phyloP scores from a whole-genome alignment of 2,797 vertebrate species.

The Urophycis tenuis region DNA sequence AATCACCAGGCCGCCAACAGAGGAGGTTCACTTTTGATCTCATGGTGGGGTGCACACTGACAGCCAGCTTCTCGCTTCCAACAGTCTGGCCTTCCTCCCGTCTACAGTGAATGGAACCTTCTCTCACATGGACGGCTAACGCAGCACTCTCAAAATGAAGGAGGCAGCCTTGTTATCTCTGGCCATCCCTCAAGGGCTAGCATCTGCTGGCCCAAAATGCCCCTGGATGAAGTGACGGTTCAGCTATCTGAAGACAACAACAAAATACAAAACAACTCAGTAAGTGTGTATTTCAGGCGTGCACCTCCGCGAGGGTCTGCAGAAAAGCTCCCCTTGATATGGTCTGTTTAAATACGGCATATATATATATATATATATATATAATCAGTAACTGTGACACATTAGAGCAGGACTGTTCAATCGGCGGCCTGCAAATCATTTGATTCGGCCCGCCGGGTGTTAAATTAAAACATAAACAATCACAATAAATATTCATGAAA shows the following conservation, averaged over 20 bases:
- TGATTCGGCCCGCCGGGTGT: too few species aligned
- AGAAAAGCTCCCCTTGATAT: not conserved
- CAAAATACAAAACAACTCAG: not conserved
- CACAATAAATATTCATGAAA: too few species aligned
- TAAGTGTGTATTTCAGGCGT: not conserved
- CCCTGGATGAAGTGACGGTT: slow-evolving; percentile 26
- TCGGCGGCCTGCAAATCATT: too few species aligned
- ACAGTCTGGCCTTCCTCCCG: not conserved
- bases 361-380: too few species aligned
- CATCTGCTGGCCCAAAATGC: slow-evolving; percentile 39
- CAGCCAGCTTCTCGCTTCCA: too few species aligned
- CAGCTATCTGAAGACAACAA: slow-evolving; percentile 19
- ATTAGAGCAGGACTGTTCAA: too few species aligned
- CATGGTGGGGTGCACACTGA: not conserved
- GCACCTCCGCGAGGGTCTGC: not conserved
- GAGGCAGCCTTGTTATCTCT: slow-evolving; percentile 13
- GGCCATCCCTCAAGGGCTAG: slow-evolving; percentile 25
- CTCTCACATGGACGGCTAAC: slow-evolving; percentile 20
- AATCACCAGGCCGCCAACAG: not conserved
- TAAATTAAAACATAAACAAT: too few species aligned
- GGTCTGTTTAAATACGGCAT: not conserved
- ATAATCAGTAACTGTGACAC: too few species aligned
- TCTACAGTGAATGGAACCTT: not conserved
- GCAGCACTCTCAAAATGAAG: slow-evolving; percentile 30
- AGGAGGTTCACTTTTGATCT: not conserved